Evolutionary conservation across 2,888 invertebrate species (phyloP), one percentile per base, ranked within the genome.

Genomic region (Ligdia adustata): DNA sequence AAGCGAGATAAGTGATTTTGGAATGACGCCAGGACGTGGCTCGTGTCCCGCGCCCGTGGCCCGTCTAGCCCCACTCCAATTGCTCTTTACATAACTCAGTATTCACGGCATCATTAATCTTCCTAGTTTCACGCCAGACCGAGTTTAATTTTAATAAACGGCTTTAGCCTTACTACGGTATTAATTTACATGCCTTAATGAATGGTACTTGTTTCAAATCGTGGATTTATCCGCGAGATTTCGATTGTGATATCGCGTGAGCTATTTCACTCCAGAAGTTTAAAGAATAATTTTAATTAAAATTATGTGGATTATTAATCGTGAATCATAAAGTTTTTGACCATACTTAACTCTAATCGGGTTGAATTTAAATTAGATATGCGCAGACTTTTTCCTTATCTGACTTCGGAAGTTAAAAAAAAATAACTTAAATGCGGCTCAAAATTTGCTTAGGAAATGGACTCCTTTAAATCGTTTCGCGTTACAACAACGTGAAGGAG

Each of bases 131-230:
- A 82, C 79, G 85, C 85, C 82, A 86, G 78, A 74, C 78, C 76
- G 80, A 82, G 77, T 86, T 88, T 85, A 85, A 88, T 89, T 87
- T 89, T 87, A 89, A 89, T 89, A 87, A 88, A 88, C 86, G 84
- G 80, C 77, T 82, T 79, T 72, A 75, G 69, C 77, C 75, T 75
- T 78, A 79, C 76, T 72, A 72, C 64, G 67, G 75, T 79, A 87
- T 85, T 83, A 75, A 86, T 85, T 85, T 81, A 81, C 78, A 79
- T 78, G 74, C 62, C 67, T 64, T 79, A 82, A 84, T 79, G 73
- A 85, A 78, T 74, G 57, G 68, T 69, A 72, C 74, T 74, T 71
- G 70, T 74, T 75, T 52, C 62, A 56, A 68, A 67, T 68, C 60
- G 53, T 66, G 63, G 67, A 75, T 75, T 79, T 69, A 66, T 69